Evolutionary conservation across 2,113 vertebrate genomes (phyloP), one percentile per base, ranked within the genome.

Genomic region (Amia ocellicauda): DNA sequence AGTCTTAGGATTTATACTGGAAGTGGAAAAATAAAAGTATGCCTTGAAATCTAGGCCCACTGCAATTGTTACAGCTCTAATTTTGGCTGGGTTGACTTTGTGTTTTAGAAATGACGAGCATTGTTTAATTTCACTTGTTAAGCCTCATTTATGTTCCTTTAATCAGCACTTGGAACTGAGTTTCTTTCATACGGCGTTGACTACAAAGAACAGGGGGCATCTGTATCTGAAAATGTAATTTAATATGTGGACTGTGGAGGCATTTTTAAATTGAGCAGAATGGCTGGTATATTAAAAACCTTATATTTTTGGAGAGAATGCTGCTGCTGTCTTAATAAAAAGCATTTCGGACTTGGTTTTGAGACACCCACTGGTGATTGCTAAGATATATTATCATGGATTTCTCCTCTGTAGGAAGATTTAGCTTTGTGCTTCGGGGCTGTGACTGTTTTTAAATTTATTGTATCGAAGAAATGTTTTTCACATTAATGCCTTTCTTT

Each of bases 101-200:
- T 51, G 36, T 20, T 68, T 19, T 9, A 28, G 36, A 41, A 41
- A 56, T 24, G 53, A 2, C 62, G 72, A 64, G 53, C 64, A 53
- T 49, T 62, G 65, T 62, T 68, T 60, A 66, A 58, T 29, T 61
- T 52, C 57, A 50, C 40, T 28, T 4, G 51, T 67, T 68, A 24
- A 55, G 62, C 24, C 66, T 43, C 24, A 66, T 71, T 77, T 47
- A 66, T 62, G 50, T 22, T 28, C 27, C 51, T 68, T 63, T 62
- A 41, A 68, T 70, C 62, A 71, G 66, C 53, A 57, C 60, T 31
- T 45, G 45, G n/a, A 53, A 28, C 23, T 14, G 62, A 58, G 31
- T 51, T 40, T 58, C 67, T 67, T 67, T 69, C 28, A 43, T 56
- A 36, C 53, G 67, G 59, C 62, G 62, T 22, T 62, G 49, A 50